Conservation (phyloP, 2,797 vertebrate species). For the Tenualosa thibaudeaui region DNA sequence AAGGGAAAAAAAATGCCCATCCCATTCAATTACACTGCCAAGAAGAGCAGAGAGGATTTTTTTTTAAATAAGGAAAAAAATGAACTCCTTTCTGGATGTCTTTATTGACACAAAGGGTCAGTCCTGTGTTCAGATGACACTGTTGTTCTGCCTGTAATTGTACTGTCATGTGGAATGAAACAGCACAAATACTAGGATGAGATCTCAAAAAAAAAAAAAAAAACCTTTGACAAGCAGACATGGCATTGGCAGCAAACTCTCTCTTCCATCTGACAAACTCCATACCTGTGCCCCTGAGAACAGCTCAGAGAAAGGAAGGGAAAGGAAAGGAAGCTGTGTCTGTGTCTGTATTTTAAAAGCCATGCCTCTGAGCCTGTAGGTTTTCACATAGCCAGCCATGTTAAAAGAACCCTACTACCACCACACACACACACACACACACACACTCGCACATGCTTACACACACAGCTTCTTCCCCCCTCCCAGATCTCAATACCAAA, state of each 20-base stretch:
- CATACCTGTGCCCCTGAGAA: not conserved
- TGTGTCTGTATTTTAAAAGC: not conserved
- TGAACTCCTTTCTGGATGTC: not conserved
- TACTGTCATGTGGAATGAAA: not conserved
- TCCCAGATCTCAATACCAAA: not conserved
- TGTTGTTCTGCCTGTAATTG: not conserved
- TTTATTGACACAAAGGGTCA: not conserved
- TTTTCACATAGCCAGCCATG: not conserved
- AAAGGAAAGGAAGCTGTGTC: no score
- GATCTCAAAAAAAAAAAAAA: not conserved
- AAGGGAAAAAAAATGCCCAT: not conserved
- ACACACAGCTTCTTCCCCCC: not conserved
- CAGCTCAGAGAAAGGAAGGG: not conserved
- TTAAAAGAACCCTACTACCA: not conserved
- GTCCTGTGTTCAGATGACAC: not conserved
- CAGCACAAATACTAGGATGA: not conserved
- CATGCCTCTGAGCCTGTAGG: not conserved
- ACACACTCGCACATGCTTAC: no score
- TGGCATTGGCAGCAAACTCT: not conserved
- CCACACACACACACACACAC: not conserved
- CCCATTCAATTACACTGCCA: constrained; percentile 10
- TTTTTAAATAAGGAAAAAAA: no score
- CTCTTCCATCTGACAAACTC: not conserved
- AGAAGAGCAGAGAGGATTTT: not conserved
- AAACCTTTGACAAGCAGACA: not conserved